Evolutionary conservation across 2,888 invertebrate species (phyloP), one percentile per base, ranked within the genome.

Genomic region (Nebria salina): DNA sequence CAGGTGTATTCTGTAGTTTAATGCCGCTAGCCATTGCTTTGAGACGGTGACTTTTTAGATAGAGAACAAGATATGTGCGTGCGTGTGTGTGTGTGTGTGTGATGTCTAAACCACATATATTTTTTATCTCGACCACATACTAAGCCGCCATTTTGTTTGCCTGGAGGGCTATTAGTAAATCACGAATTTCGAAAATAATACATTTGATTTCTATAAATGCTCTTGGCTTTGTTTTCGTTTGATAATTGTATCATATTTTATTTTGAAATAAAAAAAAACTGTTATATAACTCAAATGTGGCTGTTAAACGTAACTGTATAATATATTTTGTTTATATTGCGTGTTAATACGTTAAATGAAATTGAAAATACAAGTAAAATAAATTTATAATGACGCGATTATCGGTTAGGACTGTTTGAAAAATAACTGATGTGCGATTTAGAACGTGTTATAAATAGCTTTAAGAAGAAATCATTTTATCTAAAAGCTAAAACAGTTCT

Each of bases 1-100:
- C 80, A 80, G 80, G 80, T 80, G 80, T 70, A 70, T 70, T 70
- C 70, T 70, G 34, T 70, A 70, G 20, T n/a, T 20, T 25, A 26
- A 26, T 9, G 70, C 70, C 70, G 25, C 25, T 20, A 70, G 70
- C 26, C 34, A 70, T 70, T 26, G 70, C 25, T 26, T 25, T 70
- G 34, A 70, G 70, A 70, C 70, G 25, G 70, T 70, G 70, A 70
- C 70, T 70, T 70, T 70, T 34, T 20, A 25, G 26, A 26, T 70
- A 70, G 34, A 70, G 70, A 70, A 70, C 70, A 70, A 70, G 26
- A 70, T 34, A 70, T 13, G 54, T 54, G 54, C 54, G 54, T 54
- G 54, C 13, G 54, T 13, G 54, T 43, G 43, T 43, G 54, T 13
- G 54, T 43, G 43, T 43, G 43, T 43, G 11, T 70, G 70, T 70